phyloP scores from a whole-genome alignment of 2,113 vertebrate genomes.

The Tamias sibiricus region DNA sequence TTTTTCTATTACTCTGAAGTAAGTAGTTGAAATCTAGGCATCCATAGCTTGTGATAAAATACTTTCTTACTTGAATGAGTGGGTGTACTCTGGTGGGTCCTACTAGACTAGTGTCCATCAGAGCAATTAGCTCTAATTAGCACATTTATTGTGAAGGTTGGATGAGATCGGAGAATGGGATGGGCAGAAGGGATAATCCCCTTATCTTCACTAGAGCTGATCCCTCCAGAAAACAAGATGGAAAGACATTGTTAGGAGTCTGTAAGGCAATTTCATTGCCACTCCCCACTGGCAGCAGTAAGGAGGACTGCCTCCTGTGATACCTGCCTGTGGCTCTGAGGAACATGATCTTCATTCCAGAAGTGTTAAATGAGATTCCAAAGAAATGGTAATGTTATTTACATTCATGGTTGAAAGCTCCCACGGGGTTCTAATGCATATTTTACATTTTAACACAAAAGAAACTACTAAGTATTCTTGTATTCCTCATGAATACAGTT shows the following conservation, averaged over 20 bases:
- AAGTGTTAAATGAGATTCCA: not conserved
- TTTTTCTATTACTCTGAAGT: not conserved
- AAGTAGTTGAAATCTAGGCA: not conserved
- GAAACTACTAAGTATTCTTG: not conserved
- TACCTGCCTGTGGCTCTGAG: not conserved
- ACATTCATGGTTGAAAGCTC: not conserved
- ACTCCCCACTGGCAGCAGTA: no score
- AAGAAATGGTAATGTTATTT: not conserved
- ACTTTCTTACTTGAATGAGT: not conserved
- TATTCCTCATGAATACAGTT: not conserved
- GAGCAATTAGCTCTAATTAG: slow-evolving; percentile 58
- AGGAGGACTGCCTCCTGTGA: not conserved
- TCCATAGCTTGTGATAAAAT: not conserved
- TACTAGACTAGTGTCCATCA: not conserved
- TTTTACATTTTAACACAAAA: not conserved
- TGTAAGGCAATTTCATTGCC: not conserved
- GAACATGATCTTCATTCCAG: not conserved
- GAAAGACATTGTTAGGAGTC: not conserved
- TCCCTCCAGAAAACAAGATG: not conserved
- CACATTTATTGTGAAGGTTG: not conserved
- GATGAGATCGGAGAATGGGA: not conserved
- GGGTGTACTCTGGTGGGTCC: not conserved
- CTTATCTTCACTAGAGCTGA: not conserved
- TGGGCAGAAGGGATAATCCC: slow-evolving; percentile 1
- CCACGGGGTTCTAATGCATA: not conserved